Evolutionary conservation across 2,797 vertebrate genomes (phyloP).

Genomic region (Myotis pilosus): DNA sequence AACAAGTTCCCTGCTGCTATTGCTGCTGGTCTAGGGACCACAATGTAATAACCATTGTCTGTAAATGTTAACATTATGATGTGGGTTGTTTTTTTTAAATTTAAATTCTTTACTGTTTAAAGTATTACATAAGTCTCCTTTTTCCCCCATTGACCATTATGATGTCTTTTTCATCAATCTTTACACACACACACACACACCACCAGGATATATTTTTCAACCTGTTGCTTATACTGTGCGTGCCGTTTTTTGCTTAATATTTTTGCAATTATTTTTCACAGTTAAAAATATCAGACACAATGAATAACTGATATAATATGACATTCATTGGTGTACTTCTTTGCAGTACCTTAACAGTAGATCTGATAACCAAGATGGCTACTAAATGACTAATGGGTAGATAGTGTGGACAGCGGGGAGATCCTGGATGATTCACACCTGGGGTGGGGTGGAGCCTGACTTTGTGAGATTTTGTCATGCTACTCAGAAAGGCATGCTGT

Average conservation of each 20-base stretch:
- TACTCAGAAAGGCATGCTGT: not conserved
- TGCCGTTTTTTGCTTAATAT: slow-evolving; percentile 11
- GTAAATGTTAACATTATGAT: not conserved
- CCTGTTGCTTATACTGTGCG: not conserved
- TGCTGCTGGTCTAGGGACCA: not conserved
- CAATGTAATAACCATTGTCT: not conserved
- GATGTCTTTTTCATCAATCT: not conserved
- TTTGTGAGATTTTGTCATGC: not conserved
- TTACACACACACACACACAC: not conserved
- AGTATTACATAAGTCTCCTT: too few species aligned
- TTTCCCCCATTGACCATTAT: not conserved
- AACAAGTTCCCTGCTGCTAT: not conserved
- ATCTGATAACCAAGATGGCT: not conserved
- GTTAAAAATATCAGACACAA: slow-evolving; percentile 15
- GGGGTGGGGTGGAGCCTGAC: not conserved
- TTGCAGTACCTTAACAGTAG: not conserved
- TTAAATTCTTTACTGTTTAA: too few species aligned
- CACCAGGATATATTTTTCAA: not conserved
- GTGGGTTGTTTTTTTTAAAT: too few species aligned
- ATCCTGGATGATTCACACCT: not conserved
- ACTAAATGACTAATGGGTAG: not conserved
- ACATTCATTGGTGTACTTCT: not conserved
- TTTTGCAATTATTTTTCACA: slow-evolving; percentile 29
- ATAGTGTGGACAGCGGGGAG: not conserved
- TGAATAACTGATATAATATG: not conserved